Evolutionary conservation across 1,140 invertebrate genomes (phyloP), one percentile per base, ranked within the genome.

Genomic region (Gonatopus flavifemur): DNA sequence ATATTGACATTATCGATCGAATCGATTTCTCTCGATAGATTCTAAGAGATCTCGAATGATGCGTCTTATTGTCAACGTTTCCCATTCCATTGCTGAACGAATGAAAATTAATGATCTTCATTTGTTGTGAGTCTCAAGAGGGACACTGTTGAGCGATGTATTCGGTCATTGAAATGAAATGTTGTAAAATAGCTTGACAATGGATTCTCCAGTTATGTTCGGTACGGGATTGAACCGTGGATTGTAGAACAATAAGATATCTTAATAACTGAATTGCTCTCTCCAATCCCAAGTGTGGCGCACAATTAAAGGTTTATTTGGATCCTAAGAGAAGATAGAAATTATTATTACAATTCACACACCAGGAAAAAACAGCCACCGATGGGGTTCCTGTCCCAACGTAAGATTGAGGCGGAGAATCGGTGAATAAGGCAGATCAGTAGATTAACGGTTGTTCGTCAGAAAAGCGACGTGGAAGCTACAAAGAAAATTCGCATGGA

Each of bases 271-370:
- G 62, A 92, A 90, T 70, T 92, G 89, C 61, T 90, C 87, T 33
- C 82, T 79, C 90, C 90, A 93, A 66, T 93, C 88, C 90, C 90
- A 94, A 1, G 90, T 84, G 24, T 87, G 88, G 0, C 89, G 78
- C 25, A 88, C 70, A 3, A 87, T 79, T 30, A 90, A 76, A 16
- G 81, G 81, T 48, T 72, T 80, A 18, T 66, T 70, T 15, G 69
- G 65, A 57, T 82, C 81, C 81, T 83, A 41, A 47, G 52, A 67
- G 18, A 45, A 35, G 9, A 33, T 45, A 39, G 2, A n/a, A n/a
- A n/a, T n/a, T n/a, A n/a, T n/a, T n/a, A n/a, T n/a, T n/a, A n/a
- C n/a, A n/a, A n/a, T n/a, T n/a, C n/a, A n/a, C n/a, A n/a, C n/a
- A n/a, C n/a, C n/a, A n/a, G n/a, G n/a, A n/a, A 32, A 46, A 1